Evolutionary conservation across 2,888 invertebrate genomes (phyloP).

Genomic region (Microchrysa polita): DNA sequence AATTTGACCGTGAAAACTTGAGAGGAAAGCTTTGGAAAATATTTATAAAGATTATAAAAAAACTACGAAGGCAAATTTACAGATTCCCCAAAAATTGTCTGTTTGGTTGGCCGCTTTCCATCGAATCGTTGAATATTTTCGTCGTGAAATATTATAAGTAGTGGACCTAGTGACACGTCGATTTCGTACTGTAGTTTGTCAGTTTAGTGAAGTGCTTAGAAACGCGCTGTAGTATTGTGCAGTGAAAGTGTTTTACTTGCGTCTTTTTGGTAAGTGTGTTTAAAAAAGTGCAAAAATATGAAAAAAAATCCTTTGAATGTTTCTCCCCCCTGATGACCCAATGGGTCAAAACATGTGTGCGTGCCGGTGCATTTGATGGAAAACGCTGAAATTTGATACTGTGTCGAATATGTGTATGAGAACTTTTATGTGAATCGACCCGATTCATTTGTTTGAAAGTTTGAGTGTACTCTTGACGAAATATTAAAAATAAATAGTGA

Average conservation of each 20-base stretch:
- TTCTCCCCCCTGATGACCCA: no score
- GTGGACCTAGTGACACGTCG: slow-evolving; percentile 48
- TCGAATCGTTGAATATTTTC: slow-evolving; percentile 18
- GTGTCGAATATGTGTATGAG: not conserved
- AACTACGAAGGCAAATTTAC: not conserved
- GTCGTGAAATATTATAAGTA: slow-evolving; percentile 38
- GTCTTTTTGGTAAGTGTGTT: slow-evolving; percentile 49
- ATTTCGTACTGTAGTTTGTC: slow-evolving; percentile 40
- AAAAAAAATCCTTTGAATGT: no score
- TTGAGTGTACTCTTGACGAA: not conserved
- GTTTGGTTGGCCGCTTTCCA: slow-evolving; percentile 28
- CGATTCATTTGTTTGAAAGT: no score
- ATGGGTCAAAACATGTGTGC: not conserved
- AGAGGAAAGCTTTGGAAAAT: slow-evolving; percentile 25
- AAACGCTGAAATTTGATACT: slow-evolving; percentile 12
- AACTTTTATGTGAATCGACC: no score
- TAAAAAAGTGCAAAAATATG: no score
- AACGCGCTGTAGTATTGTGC: slow-evolving; percentile 53
- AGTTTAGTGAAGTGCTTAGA: slow-evolving; percentile 54
- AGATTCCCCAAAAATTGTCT: slow-evolving; percentile 7
- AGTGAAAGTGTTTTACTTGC: slow-evolving; percentile 52
- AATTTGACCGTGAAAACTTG: slow-evolving; percentile 36
- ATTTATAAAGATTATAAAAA: slow-evolving; percentile 16
- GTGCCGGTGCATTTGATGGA: not conserved
- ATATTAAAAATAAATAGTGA: not conserved